A percentile compares a stretch with the other conserved stretches of the same genome.
Evolutionary conservation across 1,140 invertebrate genomes (phyloP).

Genomic region (Augochlora pura): DNA sequence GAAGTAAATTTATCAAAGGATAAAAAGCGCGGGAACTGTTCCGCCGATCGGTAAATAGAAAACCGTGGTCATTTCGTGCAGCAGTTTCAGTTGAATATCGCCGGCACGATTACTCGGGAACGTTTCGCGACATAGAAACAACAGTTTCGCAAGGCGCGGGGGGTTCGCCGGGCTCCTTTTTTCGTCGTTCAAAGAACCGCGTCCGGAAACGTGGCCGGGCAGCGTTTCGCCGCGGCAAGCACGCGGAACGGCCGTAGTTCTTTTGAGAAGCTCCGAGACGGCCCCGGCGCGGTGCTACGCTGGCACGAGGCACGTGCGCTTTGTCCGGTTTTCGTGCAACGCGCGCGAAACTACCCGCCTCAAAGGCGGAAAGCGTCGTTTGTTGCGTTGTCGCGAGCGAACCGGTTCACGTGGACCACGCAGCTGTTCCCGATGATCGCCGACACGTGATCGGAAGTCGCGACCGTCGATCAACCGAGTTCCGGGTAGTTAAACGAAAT

Average conservation of each 20-base stretch:
- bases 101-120: too few species aligned
- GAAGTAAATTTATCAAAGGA: too few species aligned
- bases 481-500: too few species aligned
- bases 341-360: neutral
- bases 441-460: slow-evolving; percentile 27
- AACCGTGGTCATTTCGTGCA: too few species aligned
- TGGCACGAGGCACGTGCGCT: slow-evolving; percentile 21
- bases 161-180: too few species aligned
- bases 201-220: neutral
- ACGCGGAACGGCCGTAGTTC: neutral
- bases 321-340: slow-evolving; percentile 33
- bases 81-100: too few species aligned
- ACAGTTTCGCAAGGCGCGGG: neutral
- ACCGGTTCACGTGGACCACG: slow-evolving; percentile 33
- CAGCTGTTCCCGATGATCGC: slow-evolving; percentile 34
- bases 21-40: too few species aligned
- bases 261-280: neutral
- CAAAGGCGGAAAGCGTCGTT: slow-evolving; percentile 29
- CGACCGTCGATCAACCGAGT: neutral
- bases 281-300: neutral
- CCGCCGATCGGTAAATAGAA: too few species aligned
- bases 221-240: slow-evolving; percentile 6
- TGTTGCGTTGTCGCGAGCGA: slow-evolving; percentile 26
- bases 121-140: neutral
- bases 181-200: neutral